These are phyloP conservation scores for Ips typographus DNA, from an alignment of 1,140 invertebrate genomes.

Conservation along the genomic window DNA sequence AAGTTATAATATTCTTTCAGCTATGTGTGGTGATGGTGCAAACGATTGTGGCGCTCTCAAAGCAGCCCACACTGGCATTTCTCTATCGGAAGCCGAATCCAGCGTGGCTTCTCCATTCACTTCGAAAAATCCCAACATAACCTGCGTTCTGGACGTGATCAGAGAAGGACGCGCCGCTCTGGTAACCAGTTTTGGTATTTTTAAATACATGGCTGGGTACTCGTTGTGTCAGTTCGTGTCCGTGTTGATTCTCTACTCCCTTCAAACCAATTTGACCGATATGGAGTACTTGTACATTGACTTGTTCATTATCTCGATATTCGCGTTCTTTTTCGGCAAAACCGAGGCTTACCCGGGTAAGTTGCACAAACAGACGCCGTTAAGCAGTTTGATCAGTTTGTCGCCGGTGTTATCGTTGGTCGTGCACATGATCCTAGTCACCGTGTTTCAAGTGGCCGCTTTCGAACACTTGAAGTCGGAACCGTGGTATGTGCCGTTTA, in stretches of 20 bases:
- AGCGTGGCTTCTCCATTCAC: conserved; percentile 97
- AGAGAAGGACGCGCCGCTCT: conserved; percentile 93
- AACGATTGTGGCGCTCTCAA: conserved; percentile 97
- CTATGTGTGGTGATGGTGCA: conserved; percentile 97
- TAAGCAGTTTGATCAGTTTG: conserved; percentile 67
- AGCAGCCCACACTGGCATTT: conserved; percentile 94
- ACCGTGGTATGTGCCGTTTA: conserved; percentile 70
- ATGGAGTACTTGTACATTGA: conserved; percentile 85
- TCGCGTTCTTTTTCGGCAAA: conserved; percentile 83
- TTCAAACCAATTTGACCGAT: conserved; percentile 79
- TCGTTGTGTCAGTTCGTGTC: conserved; percentile 85
- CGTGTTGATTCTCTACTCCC: conserved; percentile 86
- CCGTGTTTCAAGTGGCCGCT: conserved; percentile 67
- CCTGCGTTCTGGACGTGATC: conserved; percentile 87
- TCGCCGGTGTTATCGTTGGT: conserved; percentile 68
- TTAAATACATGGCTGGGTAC: conserved; percentile 87
- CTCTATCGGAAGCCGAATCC: conserved; percentile 94
- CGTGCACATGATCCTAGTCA: conserved; percentile 73
- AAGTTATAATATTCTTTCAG: conserved; percentile 50
- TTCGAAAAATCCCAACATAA: conserved; percentile 83
- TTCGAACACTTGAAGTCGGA: conserved; percentile 68
- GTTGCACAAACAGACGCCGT: conserved; percentile 67
- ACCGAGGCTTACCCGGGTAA: conserved; percentile 72
- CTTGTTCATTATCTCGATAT: conserved; percentile 75
- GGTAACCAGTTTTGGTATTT: conserved; percentile 95